Percentiles rank a stretch among this genome's conserved stretches.
phyloP scores from a whole-genome alignment of 2,113 vertebrate species.

The Rhodinocichla rosea region DNA sequence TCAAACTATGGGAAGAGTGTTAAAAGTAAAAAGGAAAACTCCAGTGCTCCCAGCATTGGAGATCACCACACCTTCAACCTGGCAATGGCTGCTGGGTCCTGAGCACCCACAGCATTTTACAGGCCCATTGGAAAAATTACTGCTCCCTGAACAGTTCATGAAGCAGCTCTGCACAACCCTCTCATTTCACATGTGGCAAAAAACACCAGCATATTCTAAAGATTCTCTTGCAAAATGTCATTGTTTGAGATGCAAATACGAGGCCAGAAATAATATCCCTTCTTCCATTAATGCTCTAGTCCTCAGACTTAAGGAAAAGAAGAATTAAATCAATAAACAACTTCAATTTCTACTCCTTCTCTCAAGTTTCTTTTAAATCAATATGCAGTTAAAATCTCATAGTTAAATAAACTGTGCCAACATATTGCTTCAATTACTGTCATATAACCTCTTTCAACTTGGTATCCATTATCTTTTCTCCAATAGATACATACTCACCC shows the following conservation, averaged over 20 bases:
- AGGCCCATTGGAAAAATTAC: background rate
- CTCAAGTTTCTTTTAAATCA: constrained; percentile 21
- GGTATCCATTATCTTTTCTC: constrained; percentile 2
- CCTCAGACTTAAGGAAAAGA: background rate
- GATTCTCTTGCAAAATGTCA: constrained; percentile 5
- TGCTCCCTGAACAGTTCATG: background rate
- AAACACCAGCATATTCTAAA: background rate
- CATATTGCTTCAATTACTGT: constrained; percentile 28
- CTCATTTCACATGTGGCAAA: constrained; percentile 8
- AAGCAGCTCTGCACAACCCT: background rate
- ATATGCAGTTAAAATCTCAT: background rate
- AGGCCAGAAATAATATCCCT: constrained; percentile 33
- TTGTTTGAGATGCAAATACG: constrained; percentile 38
- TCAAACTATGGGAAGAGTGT: background rate
- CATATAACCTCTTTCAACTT: constrained; percentile 11
- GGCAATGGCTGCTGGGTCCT: background rate
- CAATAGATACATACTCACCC: constrained; percentile 18
- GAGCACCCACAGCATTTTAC: background rate
- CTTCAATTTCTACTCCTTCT: background rate
- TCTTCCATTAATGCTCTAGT: background rate
- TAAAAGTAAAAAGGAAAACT: background rate
- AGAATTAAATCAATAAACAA: constrained; percentile 11
- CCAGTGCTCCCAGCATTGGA: background rate
- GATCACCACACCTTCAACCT: background rate
- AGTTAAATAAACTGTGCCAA: background rate